Base-by-base conservation (phyloP, 1,140 invertebrate genomes). In the Procambarus clarkii region DNA sequence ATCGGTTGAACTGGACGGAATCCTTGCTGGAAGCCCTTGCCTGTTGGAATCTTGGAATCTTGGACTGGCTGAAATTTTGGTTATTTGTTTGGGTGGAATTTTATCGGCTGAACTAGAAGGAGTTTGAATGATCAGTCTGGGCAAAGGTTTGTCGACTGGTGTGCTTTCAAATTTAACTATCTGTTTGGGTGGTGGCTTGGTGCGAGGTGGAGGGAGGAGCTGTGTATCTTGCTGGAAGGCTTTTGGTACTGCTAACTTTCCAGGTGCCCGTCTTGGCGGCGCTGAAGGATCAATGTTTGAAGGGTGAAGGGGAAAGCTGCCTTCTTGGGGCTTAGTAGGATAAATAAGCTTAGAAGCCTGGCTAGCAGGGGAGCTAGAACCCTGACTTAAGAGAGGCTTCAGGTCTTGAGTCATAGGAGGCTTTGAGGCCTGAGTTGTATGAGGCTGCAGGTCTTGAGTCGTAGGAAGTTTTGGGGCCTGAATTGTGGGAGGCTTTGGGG, bases 161-260 rank as follows among this genome's bases (percentile, higher is more conserved):
- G 34, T 34, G 34, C 34, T 34, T 34, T 34, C 34, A 34, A 34
- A 34, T 34, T 34, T 34, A 21, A 64, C 60, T 2, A 74, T 74
- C 24, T 34, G 69, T 34, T 34, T 74, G 21, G 69, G 71, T 2
- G 74, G 74, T 1, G 74, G 85, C 45, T 71, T 69, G 15, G 85
- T 9, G 24, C 71, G 74, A 8, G 85, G 85, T 48, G 71, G 74
- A n/a, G 76, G 50, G 7, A n/a, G 18, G 44, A 34, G 45, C 34
- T 76, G 13, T 44, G 21, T 44, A 15, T 86, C 64, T n/a, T 86
- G 85, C 74, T 86, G 74, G 85, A 86, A 86, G 85, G 85, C 85
- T 11, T 71, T 64, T 9, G 85, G 85, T 8, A 86, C 85, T n/a
- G 74, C 21, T 8, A 86, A n/a, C 54, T 44, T 86, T 3, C 85